Percentiles rank a stretch among this genome's conserved stretches.
These are phyloP conservation scores for Calephelis nemesis DNA, from an alignment of 1,140 invertebrate species.

Conservation along the genomic window DNA sequence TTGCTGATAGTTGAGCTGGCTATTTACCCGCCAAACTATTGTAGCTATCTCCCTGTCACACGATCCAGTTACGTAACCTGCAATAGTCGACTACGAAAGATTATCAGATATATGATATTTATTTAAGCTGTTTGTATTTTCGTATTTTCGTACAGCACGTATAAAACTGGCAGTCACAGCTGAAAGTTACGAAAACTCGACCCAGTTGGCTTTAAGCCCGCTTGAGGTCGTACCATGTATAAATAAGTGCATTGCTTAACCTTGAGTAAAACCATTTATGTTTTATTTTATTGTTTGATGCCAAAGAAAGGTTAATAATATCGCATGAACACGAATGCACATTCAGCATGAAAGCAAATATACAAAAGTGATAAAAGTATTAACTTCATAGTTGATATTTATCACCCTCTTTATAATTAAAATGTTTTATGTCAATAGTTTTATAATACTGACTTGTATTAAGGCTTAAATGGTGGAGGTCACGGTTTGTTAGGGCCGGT, in stretches of 20 bases:
- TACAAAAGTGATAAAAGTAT: neutral
- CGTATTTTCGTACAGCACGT: constrained; percentile 45
- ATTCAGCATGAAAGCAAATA: constrained; percentile 3
- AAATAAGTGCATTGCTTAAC: constrained; percentile 34
- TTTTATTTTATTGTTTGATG: constrained; percentile 3
- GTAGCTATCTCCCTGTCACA: constrained; percentile 23
- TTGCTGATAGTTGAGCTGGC: constrained; percentile 36
- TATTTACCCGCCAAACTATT: constrained; percentile 23
- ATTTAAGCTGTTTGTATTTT: constrained; percentile 40
- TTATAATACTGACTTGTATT: no score
- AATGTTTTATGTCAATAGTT: no score
- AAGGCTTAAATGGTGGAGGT: no score
- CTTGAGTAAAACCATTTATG: constrained; percentile 13
- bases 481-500: no score
- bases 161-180: constrained; percentile 53
- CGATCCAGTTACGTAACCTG: constrained; percentile 30
- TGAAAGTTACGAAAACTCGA: constrained; percentile 72
- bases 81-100: constrained; percentile 16
- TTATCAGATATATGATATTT: constrained; percentile 29
- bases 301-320: constrained; percentile 4
- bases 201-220: constrained; percentile 72
- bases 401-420: no score
- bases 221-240: constrained; percentile 48
- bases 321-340: constrained; percentile 8
- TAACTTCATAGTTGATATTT: no score